Evolutionary conservation across 1,140 invertebrate genomes (phyloP).

Genomic region (Aphis craccivora): DNA sequence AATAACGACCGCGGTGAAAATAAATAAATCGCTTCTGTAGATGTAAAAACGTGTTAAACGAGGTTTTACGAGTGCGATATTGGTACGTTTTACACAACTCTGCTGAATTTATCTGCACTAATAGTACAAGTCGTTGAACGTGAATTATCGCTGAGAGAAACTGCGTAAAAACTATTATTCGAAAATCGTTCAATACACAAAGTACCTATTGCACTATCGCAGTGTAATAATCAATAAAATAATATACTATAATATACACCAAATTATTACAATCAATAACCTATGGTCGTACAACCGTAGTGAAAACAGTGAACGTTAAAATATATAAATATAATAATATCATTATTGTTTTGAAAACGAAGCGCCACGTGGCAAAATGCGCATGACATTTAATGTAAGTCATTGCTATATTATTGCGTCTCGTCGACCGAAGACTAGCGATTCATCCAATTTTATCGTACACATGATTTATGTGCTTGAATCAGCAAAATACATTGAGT

Average conservation of each 20-base stretch:
- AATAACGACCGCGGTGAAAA: neutral
- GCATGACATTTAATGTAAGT: neutral
- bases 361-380: neutral
- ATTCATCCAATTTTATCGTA: neutral
- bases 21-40: neutral
- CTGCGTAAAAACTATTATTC: neutral
- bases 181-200: neutral
- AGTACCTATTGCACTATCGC: neutral
- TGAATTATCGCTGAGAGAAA: neutral
- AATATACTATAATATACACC: neutral
- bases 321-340: neutral
- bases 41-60: neutral
- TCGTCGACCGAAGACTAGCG: neutral
- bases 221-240: neutral
- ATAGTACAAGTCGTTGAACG: neutral
- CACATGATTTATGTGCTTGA: neutral
- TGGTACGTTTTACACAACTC: neutral
- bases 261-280: slow-evolving; percentile 2
- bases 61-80: neutral
- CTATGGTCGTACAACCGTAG: neutral
- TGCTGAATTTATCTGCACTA: neutral
- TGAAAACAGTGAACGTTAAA: neutral
- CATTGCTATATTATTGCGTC: neutral
- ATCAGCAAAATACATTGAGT: neutral
- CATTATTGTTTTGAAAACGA: neutral